Base-by-base conservation (phyloP, 2,797 vertebrate genomes). In the Rhynchonycteris naso region DNA sequence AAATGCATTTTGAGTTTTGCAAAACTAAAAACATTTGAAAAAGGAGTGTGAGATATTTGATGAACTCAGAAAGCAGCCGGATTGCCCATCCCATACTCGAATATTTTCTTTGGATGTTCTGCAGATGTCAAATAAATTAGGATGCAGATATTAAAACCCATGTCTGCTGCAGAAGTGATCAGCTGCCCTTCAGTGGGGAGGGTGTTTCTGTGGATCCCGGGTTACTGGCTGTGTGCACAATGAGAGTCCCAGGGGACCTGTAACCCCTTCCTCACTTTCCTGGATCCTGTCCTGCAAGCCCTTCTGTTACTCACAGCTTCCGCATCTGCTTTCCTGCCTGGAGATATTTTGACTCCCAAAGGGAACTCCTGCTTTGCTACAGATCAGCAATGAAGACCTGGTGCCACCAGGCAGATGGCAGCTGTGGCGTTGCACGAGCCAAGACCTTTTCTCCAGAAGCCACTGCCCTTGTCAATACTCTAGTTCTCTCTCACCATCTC, bases 91-190 rank as follows among this genome's bases (percentile, higher is more conserved):
- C 83, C 35, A 4, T 80, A n/a, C 92, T 94, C 58, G 95, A 81
- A 94, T 89, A 93, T 96, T 97, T 97, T 94, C 96, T 96, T 93
- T 97, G 96, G 95, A 97, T 96, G 90, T 94, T 92, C 90, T 96
- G 95, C 96, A 96, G 94, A 97, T 96, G 97, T 97, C 97, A 97
- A 96, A 95, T 96, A 95, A 97, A 96, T 97, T 91, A 96, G 94
- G 92, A 79, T 43, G 26, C 80, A 96, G 95, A 97, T 94, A 96
- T 91, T 93, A 97, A 96, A 96, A 58, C 56, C 69, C 30, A 90
- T 0, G n/a, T 81, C 90, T 81, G 88, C 95, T 96, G 93, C 87
- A 95, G 88, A 96, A 96, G 76, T 69, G 83, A 88, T 91, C 81
- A 90, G 94, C 78, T 93, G 88, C 72, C 72, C 85, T 91, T 87